These are phyloP conservation scores for Sitodiplosis mosellana DNA, from an alignment of 1,140 invertebrate genomes.

Conservation along the genomic window DNA sequence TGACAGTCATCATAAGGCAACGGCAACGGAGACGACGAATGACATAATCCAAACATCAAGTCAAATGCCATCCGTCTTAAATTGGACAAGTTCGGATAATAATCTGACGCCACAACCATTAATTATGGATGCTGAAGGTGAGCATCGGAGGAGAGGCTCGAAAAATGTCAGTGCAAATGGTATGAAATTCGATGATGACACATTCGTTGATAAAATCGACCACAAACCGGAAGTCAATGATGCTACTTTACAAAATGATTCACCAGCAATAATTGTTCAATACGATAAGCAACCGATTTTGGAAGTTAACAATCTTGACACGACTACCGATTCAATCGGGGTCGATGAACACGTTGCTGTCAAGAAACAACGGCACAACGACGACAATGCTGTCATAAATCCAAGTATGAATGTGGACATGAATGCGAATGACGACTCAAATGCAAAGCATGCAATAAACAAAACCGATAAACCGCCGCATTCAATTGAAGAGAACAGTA, in stretches of 20 bases:
- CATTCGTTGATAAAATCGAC: background rate
- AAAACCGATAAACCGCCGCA: background rate
- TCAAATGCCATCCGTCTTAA: background rate
- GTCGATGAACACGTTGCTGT: too few relatives aligned
- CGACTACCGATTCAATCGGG: too few relatives aligned
- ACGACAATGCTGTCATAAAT: too few relatives aligned
- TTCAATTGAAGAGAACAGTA: background rate
- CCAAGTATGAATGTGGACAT: too few relatives aligned
- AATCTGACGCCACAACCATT: background rate
- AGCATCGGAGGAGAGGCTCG: background rate
- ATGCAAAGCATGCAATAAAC: background rate
- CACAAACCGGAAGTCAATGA: background rate
- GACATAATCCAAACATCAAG: too few relatives aligned
- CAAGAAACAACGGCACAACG: too few relatives aligned
- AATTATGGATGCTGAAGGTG: background rate
- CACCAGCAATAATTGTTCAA: background rate
- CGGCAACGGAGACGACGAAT: too few relatives aligned
- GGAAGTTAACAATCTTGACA: too few relatives aligned
- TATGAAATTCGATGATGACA: background rate
- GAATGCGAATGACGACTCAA: too few relatives aligned
- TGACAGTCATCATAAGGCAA: too few relatives aligned
- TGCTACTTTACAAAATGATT: background rate
- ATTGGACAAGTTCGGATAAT: background rate
- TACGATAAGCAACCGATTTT: too few relatives aligned
- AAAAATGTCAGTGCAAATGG: background rate